Percentiles rank a stretch among this genome's conserved stretches.
Evolutionary conservation across 2,888 invertebrate genomes (phyloP).

Genomic region (Perizoma affinitatum): DNA sequence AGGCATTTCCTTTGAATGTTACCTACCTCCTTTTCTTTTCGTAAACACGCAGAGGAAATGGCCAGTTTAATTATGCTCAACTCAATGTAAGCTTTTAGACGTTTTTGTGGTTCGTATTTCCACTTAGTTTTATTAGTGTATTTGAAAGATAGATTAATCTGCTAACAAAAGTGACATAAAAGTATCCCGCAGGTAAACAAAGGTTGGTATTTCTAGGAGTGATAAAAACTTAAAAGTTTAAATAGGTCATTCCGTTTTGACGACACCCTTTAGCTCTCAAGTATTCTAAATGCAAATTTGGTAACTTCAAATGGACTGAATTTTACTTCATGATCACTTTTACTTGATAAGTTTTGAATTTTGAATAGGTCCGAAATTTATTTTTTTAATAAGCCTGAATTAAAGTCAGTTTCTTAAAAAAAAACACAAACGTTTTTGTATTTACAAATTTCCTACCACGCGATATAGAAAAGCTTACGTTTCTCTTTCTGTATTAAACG

Average conservation of each 20-base stretch:
- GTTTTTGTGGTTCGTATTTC: constrained; percentile 41
- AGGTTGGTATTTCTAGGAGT: constrained; percentile 13
- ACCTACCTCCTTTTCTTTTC: constrained; percentile 60
- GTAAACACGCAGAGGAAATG: constrained; percentile 63
- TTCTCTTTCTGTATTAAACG: constrained; percentile 6
- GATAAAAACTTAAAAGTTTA: constrained; percentile 38
- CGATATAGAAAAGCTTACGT: constrained; percentile 1
- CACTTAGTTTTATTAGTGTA: constrained; percentile 41
- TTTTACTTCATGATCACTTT: constrained; percentile 29
- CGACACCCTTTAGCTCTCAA: constrained; percentile 45
- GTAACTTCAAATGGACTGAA: constrained; percentile 39
- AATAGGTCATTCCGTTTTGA: constrained; percentile 40
- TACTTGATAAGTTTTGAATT: constrained; percentile 28
- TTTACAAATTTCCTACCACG: too few species aligned
- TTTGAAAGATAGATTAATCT: constrained; percentile 30
- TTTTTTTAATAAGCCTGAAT: constrained; percentile 7
- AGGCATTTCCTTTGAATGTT: constrained; percentile 30
- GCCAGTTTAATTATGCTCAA: constrained; percentile 54
- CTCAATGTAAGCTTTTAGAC: constrained; percentile 38
- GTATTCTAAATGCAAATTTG: constrained; percentile 62
- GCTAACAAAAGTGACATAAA: constrained; percentile 19
- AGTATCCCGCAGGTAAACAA: neutral
- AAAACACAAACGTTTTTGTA: too few species aligned
- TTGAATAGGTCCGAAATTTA: constrained; percentile 8
- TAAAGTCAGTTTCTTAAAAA: neutral